phyloP scores from a whole-genome alignment of 2,888 invertebrate species.

The Cerceris ruficornis region DNA sequence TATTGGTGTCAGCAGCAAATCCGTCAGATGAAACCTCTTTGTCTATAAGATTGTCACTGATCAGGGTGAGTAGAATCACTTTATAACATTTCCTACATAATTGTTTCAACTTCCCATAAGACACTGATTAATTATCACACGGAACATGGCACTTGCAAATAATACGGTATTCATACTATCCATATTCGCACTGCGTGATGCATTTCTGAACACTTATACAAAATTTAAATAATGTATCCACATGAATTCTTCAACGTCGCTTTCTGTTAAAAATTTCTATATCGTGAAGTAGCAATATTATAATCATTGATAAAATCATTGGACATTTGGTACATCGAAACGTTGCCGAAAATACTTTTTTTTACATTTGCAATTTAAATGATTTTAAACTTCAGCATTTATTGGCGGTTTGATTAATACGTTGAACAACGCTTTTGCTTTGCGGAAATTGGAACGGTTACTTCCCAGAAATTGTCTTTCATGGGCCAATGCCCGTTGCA shows the following conservation, averaged over 20 bases:
- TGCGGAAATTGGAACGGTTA: constrained; percentile 19
- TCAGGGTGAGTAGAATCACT: constrained; percentile 83
- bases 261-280: too few species aligned
- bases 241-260: too few species aligned
- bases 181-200: too few species aligned
- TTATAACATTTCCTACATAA: neutral
- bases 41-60: constrained; percentile 85
- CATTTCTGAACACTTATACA: too few species aligned
- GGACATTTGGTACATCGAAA: too few species aligned
- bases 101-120: neutral
- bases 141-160: too few species aligned
- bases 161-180: too few species aligned
- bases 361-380: neutral
- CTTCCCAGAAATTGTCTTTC: constrained; percentile 20
- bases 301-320: too few species aligned
- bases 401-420: neutral
- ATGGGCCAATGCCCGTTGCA: constrained; percentile 12
- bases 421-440: neutral
- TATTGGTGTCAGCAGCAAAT: constrained; percentile 85
- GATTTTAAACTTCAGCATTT: too few species aligned
- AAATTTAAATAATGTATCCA: too few species aligned
- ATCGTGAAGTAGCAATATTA: too few species aligned
- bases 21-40: constrained; percentile 86
- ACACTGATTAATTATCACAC: neutral
- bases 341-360: neutral